Conservation (phyloP, 1,140 invertebrate species). For the Nasonia vitripennis region DNA sequence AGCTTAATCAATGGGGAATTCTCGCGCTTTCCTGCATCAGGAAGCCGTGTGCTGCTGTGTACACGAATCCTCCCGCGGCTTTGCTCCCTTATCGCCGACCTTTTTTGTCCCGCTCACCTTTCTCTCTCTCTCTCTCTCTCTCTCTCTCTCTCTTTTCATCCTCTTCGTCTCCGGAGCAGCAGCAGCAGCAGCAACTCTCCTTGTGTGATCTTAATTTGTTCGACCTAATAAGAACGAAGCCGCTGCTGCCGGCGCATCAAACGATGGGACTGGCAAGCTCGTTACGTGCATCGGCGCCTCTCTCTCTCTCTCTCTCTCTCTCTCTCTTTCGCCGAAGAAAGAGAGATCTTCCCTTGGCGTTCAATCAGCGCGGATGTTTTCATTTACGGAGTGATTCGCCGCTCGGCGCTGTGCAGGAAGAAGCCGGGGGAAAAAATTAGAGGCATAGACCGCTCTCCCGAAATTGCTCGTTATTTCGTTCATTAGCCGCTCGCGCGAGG, state of each 20-base stretch:
- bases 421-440: slow-evolving; percentile 23
- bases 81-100: neutral
- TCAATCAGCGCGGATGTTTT: slow-evolving; percentile 54
- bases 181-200: neutral
- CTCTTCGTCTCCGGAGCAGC: neutral
- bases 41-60: slow-evolving; percentile 7
- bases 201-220: slow-evolving; percentile 52
- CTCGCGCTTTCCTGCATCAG: neutral
- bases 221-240: slow-evolving; percentile 43
- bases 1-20: slow-evolving; percentile 46
- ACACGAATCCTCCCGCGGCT: slow-evolving; percentile 24
- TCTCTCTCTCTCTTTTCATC: neutral
- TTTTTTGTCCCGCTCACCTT: neutral
- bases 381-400: slow-evolving; percentile 51
- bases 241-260: slow-evolving; percentile 19
- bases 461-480: slow-evolving; percentile 46
- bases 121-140: slow-evolving; percentile 8
- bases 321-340: slow-evolving; percentile 11
- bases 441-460: neutral
- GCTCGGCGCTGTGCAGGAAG: neutral
- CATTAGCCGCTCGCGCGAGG: no score
- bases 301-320: slow-evolving; percentile 6
- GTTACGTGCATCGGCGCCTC: slow-evolving; percentile 48
- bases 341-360: slow-evolving; percentile 15
- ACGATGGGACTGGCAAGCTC: slow-evolving; percentile 38